Evolutionary conservation across 2,888 invertebrate genomes (phyloP).

Genomic region (Sicus ferrugineus): DNA sequence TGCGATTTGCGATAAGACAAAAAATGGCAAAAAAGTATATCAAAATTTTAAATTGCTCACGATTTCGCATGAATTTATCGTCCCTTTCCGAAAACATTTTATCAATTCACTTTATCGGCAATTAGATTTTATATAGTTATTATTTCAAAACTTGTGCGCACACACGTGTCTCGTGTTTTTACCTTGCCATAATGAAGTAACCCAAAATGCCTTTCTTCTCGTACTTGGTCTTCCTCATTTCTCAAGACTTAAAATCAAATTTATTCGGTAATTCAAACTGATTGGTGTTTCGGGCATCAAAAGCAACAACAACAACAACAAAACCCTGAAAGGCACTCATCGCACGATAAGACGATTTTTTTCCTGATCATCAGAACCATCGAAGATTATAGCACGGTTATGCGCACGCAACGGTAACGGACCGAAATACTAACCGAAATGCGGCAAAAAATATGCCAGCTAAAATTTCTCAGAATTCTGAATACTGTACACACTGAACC

Average conservation of each 20-base stretch:
- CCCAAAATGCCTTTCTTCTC: too few species aligned
- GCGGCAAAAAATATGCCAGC: constrained; percentile 3
- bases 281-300: background rate
- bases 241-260: background rate
- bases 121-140: background rate
- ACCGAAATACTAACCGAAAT: too few species aligned
- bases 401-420: background rate
- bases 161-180: too few species aligned
- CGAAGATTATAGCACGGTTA: constrained; percentile 4
- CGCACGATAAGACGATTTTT: background rate
- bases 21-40: too few species aligned
- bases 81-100: background rate
- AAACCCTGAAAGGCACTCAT: background rate
- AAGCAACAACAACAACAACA: background rate
- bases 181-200: too few species aligned
- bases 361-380: background rate
- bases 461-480: constrained; percentile 21
- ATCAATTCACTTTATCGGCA: background rate
- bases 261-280: background rate
- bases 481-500: background rate
- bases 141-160: too few species aligned
- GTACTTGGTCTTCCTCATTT: constrained; percentile 1
- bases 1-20: too few species aligned
- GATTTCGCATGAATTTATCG: too few species aligned
- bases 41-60: too few species aligned